Percentiles rank a stretch among this genome's conserved stretches.
These are phyloP conservation scores for Loxodonta africana DNA, from an alignment of 2,113 vertebrate genomes.

Conservation along the genomic window DNA sequence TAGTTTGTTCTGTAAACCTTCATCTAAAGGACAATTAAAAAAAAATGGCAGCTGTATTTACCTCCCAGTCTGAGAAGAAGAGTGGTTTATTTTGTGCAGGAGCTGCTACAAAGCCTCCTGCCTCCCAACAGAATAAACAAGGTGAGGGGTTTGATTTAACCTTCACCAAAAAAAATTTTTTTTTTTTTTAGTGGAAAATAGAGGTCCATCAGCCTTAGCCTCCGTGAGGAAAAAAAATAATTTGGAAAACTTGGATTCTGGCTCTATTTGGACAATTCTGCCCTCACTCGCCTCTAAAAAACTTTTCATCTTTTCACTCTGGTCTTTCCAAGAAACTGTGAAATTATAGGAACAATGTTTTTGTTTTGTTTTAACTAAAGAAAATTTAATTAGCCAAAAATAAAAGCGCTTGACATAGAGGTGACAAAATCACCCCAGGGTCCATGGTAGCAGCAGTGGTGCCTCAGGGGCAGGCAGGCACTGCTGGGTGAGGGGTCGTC, in stretches of 20 bases:
- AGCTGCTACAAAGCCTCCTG: neutral
- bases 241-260: neutral
- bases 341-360: neutral
- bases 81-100: slow-evolving; percentile 5
- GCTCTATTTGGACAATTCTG: neutral
- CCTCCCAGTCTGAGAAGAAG: neutral
- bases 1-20: too few species aligned
- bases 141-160: neutral
- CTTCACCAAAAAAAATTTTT: neutral
- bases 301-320: neutral
- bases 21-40: too few species aligned
- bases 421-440: neutral
- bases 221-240: neutral
- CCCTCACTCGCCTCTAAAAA: neutral
- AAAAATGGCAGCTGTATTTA: neutral
- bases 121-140: neutral
- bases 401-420: neutral
- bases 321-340: slow-evolving; percentile 14
- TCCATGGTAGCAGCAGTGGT: too few species aligned
- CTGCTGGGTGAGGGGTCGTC: too few species aligned
- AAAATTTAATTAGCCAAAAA: slow-evolving; percentile 5
- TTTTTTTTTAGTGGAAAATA: neutral
- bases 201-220: neutral
- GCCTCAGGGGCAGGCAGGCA: too few species aligned
- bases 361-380: neutral